Base-by-base conservation (phyloP, 2,113 vertebrate species). In the Ictalurus furcatus region DNA sequence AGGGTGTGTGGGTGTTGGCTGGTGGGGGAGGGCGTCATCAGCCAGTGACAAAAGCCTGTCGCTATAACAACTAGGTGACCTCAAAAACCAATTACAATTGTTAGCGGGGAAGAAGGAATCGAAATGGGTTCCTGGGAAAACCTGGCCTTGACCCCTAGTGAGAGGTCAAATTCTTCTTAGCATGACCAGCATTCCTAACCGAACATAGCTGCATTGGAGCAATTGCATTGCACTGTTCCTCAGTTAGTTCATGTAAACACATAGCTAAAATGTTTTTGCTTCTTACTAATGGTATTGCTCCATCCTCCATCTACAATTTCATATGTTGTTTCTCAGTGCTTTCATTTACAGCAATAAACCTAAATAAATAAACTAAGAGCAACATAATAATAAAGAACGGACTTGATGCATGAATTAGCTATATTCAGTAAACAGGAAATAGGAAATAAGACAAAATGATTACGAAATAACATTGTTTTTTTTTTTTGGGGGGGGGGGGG, bases 51-150 rank as follows among this genome's bases (percentile, higher is more conserved):
- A 94, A 94, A 91, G 89, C 86, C 89, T 78, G 84, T 94, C 87
- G 85, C 92, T 90, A 92, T 93, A 90, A 93, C 83, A 88, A 94
- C 94, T 91, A 94, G 93, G 94, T 95, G 93, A 95, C 94, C 94
- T 92, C 69, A 21, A 90, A 91, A 85, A 88, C 91, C 93, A 95
- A 95, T 95, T 94, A 95, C 91, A 88, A 69, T 17, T 90, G 88
- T 92, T 91, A 89, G 87, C 89, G 21, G 30, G 92, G 91, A 93
- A 92, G 93, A 87, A 90, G 89, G 44, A 7, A 89, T 89, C 90
- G 93, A 94, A 95, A 87, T 88, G 79, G 85, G 88, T 91, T 92
- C 89, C 88, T 91, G 4, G 40, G 89, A 87, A 94, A 93, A 92
- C 67, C 63, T 85, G 84, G 80, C 84, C 85, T 86, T 86, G 78